Conservation (phyloP, 1,140 invertebrate genomes). For the Sycobia sp. region DNA sequence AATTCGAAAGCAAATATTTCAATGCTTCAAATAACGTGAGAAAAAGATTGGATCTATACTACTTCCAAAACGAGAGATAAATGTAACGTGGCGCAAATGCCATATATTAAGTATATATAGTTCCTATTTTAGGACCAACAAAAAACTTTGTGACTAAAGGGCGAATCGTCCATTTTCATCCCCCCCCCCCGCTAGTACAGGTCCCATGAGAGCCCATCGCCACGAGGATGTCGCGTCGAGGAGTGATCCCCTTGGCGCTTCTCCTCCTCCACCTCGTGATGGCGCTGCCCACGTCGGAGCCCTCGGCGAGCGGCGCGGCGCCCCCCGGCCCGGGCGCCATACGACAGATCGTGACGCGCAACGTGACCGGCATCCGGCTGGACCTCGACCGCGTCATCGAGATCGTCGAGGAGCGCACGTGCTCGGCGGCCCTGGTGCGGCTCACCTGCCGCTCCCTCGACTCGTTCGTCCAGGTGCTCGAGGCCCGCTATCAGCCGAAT, state of each 20-base stretch:
- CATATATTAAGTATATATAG: no score
- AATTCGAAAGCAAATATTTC: no score
- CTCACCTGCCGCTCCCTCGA: conserved; percentile 54
- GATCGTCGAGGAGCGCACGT: conserved; percentile 51
- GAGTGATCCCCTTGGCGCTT: no score
- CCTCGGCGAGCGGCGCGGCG: neutral
- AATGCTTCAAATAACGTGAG: no score
- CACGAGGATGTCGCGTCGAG: conserved; percentile 15
- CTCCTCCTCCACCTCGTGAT: no score
- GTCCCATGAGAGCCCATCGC: conserved; percentile 12
- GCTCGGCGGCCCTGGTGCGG: conserved; percentile 48
- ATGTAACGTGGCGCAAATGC: no score
- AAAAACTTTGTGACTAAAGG: no score
- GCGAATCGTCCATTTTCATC: neutral
- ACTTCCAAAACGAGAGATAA: no score
- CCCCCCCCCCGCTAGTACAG: neutral
- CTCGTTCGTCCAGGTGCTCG: conserved; percentile 53
- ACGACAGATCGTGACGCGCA: conserved; percentile 41
- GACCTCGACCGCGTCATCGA: conserved; percentile 49
- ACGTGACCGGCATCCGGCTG: conserved; percentile 44
- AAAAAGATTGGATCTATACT: no score
- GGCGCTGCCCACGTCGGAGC: neutral
- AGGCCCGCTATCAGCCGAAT: conserved; percentile 51
- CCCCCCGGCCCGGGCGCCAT: no score
- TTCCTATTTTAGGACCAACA: no score